Evolutionary conservation across 2,888 invertebrate genomes (phyloP).

Genomic region (Asteroscopus sphinx): DNA sequence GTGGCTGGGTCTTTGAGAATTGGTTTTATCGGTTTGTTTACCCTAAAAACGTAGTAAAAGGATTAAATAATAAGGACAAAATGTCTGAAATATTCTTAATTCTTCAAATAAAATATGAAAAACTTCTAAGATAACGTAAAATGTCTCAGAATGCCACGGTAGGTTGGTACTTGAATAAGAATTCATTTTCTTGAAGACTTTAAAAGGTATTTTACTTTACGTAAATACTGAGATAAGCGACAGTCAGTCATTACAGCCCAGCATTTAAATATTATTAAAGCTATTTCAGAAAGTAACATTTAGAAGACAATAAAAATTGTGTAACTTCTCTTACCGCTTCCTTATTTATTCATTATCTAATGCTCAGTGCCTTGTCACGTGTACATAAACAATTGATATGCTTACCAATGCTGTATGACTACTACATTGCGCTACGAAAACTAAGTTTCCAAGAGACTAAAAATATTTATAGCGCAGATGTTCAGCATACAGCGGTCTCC

Average conservation of each 20-base stretch:
- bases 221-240: constrained; percentile 38
- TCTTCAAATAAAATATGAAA: constrained; percentile 6
- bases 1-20: constrained; percentile 14
- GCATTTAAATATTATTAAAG: constrained; percentile 29
- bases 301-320: constrained; percentile 18
- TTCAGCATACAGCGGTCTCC: constrained; percentile 1
- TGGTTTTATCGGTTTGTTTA: constrained; percentile 3
- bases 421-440: not conserved
- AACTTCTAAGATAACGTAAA: constrained; percentile 27
- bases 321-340: constrained; percentile 16
- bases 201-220: constrained; percentile 33
- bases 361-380: not conserved
- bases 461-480: constrained; percentile 1
- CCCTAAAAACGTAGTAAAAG: constrained; percentile 9
- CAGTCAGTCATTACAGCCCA: constrained; percentile 22
- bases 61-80: not conserved
- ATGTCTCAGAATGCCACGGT: constrained; percentile 20
- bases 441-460: too few relatives aligned
- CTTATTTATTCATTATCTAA: constrained; percentile 2
- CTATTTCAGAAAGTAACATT: constrained; percentile 24
- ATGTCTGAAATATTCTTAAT: constrained; percentile 7
- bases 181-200: constrained; percentile 27
- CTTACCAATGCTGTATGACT: not conserved
- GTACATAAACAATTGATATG: not conserved
- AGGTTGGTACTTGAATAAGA: constrained; percentile 30